Evolutionary conservation across 2,113 vertebrate species (phyloP), one percentile per base, ranked within the genome.

Genomic region (Hemicordylus capensis): DNA sequence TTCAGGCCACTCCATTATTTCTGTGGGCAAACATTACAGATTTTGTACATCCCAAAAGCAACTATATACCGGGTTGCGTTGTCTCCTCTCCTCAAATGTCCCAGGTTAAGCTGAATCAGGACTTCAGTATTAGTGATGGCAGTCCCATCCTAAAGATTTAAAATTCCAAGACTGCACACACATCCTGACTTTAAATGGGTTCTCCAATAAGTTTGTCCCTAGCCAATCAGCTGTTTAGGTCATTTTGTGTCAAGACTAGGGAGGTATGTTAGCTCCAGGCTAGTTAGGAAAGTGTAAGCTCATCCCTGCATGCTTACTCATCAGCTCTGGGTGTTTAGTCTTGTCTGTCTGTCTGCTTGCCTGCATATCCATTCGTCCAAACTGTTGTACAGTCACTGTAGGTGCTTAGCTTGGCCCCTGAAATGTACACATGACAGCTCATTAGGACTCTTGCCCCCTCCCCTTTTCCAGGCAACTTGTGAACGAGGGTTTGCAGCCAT

Each of bases 401-500:
- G 6, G 22, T 39, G 44, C 75, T 90, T 48, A 22, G 19, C 7
- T 22, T 39, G 31, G 6, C 46, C 6, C 6, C 51, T 22, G 3
- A 20, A 48, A 51, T 28, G 3, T 63, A n/a, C 54, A 0, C n/a
- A 79, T 5, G 44, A 44, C 59, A 88, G 88, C 83, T 44, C 6
- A 54, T 39, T 20, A 42, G 48, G 31, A 37, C 51, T 54, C 54
- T 54, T 78, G 77, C 67, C 70, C 86, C 39, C 82, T 66, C 37
- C 12, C 84, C 76, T 87, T 89, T 91, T 88, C 19, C 92, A 99
- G 99, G 98, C 98, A 86, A 99, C 99, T 0, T 99, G 98, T 80
- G 99, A 99, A 93, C 97, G 98, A 58, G 99, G 98, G 51, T 99
- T 99, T 93, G 96, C 98, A 24, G 98, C 98, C 63, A 99, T 99